Conservation (phyloP, 2,797 vertebrate genomes). For the Euthynnus affinis region DNA sequence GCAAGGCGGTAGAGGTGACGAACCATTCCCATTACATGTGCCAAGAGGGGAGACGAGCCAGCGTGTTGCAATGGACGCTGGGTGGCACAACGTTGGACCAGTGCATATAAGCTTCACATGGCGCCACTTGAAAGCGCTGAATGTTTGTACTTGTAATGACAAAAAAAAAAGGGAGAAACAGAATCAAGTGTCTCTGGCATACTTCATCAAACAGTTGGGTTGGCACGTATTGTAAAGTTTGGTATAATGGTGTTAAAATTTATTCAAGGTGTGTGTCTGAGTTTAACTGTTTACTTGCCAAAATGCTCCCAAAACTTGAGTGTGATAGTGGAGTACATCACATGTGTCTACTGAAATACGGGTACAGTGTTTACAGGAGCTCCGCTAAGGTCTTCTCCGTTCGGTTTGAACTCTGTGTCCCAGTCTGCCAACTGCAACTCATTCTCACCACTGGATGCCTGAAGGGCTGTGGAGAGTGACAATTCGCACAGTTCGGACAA, state of each 20-base stretch:
- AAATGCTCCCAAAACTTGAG: neutral
- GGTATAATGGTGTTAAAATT: neutral
- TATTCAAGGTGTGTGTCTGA: neutral
- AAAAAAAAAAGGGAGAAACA: too few species aligned
- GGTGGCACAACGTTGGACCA: conserved; percentile 7
- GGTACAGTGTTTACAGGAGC: neutral
- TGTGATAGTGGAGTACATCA: neutral
- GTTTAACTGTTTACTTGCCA: neutral
- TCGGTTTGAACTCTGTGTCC: conserved; percentile 35
- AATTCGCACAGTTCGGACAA: conserved; percentile 38
- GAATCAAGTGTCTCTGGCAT: neutral
- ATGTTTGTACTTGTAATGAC: conserved; percentile 1
- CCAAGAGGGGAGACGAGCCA: conserved; percentile 36
- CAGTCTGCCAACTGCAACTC: conserved; percentile 49
- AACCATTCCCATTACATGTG: conserved; percentile 51
- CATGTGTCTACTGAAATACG: neutral
- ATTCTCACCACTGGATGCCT: conserved; percentile 63
- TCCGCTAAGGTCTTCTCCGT: neutral
- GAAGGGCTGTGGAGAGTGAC: conserved; percentile 66
- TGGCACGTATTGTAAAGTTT: neutral
- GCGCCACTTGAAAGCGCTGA: neutral
- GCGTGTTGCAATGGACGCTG: conserved; percentile 25
- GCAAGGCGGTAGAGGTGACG: conserved; percentile 56
- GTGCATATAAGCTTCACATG: neutral
- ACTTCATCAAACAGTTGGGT: neutral